A percentile compares a stretch with the other conserved stretches of the same genome.
phyloP scores from a whole-genome alignment of 2,888 invertebrate genomes.

The Drosophila tripunctata region DNA sequence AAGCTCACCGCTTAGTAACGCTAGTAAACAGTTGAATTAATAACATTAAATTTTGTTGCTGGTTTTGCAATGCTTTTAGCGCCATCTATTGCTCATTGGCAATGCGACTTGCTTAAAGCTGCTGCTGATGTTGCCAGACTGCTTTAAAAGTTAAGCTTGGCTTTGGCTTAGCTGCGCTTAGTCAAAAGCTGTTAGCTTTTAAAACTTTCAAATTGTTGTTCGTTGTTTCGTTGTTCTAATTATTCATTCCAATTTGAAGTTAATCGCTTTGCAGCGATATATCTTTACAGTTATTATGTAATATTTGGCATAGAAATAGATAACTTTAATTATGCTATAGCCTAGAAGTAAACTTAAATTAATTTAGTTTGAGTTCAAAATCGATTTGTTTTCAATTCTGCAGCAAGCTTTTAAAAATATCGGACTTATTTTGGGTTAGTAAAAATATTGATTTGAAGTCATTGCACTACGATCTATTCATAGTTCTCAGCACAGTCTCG shows the following conservation, averaged over 20 bases:
- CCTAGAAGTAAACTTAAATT: too few species aligned
- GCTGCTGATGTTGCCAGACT: slow-evolving; percentile 24
- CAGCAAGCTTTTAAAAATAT: background rate
- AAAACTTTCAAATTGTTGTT: background rate
- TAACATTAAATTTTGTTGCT: slow-evolving; percentile 6
- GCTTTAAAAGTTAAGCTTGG: slow-evolving; percentile 6
- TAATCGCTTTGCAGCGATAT: background rate
- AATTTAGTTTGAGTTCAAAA: too few species aligned
- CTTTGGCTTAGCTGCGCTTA: background rate
- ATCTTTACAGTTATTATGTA: background rate
- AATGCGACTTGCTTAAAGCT: slow-evolving; percentile 47
- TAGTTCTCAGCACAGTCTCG: background rate
- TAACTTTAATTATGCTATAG: too few species aligned
- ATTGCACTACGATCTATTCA: background rate
- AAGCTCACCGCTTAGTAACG: background rate
- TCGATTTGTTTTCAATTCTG: too few species aligned
- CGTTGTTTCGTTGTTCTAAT: slow-evolving; percentile 7
- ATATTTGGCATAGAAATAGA: background rate
- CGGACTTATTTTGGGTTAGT: background rate
- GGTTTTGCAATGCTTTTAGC: slow-evolving; percentile 11
- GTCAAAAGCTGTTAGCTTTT: slow-evolving; percentile 9
- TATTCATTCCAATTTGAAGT: background rate
- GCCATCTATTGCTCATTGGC: slow-evolving; percentile 51
- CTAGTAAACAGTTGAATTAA: slow-evolving; percentile 10
- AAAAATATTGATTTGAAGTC: slow-evolving; percentile 2